These are phyloP conservation scores for Agelaius phoeniceus DNA, from an alignment of 2,113 vertebrate genomes.

Conservation along the genomic window DNA sequence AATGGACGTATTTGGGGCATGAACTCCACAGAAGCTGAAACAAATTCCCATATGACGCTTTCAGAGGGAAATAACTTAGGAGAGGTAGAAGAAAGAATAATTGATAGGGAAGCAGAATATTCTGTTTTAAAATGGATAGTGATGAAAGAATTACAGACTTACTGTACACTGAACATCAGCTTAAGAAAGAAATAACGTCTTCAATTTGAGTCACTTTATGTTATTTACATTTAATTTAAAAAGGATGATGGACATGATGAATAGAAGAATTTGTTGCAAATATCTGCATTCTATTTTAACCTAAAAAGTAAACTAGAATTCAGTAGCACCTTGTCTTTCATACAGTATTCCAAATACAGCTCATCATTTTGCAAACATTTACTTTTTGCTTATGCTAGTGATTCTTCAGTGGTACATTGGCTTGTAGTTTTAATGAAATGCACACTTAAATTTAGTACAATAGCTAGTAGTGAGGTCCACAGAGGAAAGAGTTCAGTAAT, in stretches of 20 bases:
- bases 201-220: neutral
- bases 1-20: conserved; percentile 21
- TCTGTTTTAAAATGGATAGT: neutral
- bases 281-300: neutral
- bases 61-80: neutral
- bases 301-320: neutral
- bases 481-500: neutral
- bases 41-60: neutral
- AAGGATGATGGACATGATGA: neutral
- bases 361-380: neutral
- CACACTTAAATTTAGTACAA: neutral
- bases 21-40: neutral
- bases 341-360: neutral
- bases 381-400: neutral
- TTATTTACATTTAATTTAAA: neutral
- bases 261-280: neutral
- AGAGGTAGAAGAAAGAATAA: neutral
- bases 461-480: neutral
- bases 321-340: neutral
- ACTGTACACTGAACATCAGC: neutral
- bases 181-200: neutral
- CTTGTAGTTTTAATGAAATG: neutral
- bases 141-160: neutral
- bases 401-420: neutral
- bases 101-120: neutral